A percentile compares a stretch with the other conserved stretches of the same genome.
These are phyloP conservation scores for Sycophila texana DNA, from an alignment of 2,888 invertebrate genomes.

Conservation along the genomic window DNA sequence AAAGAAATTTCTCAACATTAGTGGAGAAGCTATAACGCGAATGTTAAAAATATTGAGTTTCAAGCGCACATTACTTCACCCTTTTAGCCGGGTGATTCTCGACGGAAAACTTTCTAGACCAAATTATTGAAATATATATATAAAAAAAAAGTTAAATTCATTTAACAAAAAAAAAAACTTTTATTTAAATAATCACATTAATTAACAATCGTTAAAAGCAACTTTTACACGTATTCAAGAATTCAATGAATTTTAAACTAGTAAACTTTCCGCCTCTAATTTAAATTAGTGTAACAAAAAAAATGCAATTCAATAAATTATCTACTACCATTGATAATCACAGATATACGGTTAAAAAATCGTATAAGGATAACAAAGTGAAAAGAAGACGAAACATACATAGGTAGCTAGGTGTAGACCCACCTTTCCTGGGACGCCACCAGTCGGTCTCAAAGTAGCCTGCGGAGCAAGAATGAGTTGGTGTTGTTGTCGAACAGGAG, in stretches of 20 bases:
- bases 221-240: not conserved
- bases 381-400: conserved; percentile 75
- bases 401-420: conserved; percentile 78
- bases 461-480: conserved; percentile 83
- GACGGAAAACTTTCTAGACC: conserved; percentile 27
- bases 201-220: not conserved
- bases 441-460: conserved; percentile 97
- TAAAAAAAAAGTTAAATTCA: too few relatives aligned
- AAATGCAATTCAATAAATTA: conserved; percentile 32
- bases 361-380: conserved; percentile 50
- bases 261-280: conserved; percentile 13
- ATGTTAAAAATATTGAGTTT: conserved; percentile 17
- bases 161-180: too few relatives aligned
- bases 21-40: conserved; percentile 17
- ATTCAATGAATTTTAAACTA: not conserved
- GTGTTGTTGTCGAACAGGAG: conserved; percentile 75
- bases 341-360: conserved; percentile 51
- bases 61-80: conserved; percentile 42
- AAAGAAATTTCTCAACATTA: conserved; percentile 9
- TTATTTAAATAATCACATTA: not conserved
- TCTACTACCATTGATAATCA: conserved; percentile 53
- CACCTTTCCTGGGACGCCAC: conserved; percentile 98
- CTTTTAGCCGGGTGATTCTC: not conserved
- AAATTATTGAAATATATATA: too few relatives aligned
- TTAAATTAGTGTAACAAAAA: conserved; percentile 7